Evolutionary conservation across 2,888 invertebrate species (phyloP).

Genomic region (Linnaemya vulpina): DNA sequence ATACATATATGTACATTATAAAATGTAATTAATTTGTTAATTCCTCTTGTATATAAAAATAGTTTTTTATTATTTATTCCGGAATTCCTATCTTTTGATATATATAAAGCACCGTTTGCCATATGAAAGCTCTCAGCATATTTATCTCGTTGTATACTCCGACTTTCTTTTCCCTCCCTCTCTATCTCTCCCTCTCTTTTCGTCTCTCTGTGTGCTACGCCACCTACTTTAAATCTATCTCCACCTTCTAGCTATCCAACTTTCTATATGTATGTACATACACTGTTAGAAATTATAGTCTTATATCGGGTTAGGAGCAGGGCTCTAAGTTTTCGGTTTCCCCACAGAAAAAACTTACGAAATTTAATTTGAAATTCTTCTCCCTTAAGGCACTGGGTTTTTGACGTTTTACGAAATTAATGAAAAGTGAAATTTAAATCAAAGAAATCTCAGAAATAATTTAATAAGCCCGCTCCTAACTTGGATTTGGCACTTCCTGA

Average conservation of each 20-base stretch:
- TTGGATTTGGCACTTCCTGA: constrained; percentile 66
- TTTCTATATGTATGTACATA: constrained; percentile 66
- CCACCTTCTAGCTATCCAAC: no score
- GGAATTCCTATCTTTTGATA: constrained; percentile 79
- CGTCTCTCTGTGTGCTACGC: constrained; percentile 55
- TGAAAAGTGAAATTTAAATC: constrained; percentile 51
- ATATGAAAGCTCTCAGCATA: constrained; percentile 7
- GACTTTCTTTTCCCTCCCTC: background rate
- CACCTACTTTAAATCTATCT: background rate
- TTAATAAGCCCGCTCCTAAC: constrained; percentile 81
- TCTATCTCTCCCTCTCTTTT: background rate
- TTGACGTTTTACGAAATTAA: constrained; percentile 67
- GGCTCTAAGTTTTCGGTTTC: constrained; percentile 72
- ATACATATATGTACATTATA: constrained; percentile 46
- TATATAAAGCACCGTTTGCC: constrained; percentile 43
- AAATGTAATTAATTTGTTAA: constrained; percentile 13
- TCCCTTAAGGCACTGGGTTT: constrained; percentile 71
- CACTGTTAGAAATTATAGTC: constrained; percentile 32
- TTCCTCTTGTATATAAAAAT: constrained; percentile 79
- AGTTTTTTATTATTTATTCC: constrained; percentile 82
- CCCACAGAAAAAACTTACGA: constrained; percentile 30
- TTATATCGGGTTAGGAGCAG: constrained; percentile 79
- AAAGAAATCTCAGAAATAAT: background rate
- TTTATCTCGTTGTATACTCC: constrained; percentile 11
- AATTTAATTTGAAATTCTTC: constrained; percentile 71